Conservation (phyloP, 2,888 invertebrate species). For the Elegia similella region DNA sequence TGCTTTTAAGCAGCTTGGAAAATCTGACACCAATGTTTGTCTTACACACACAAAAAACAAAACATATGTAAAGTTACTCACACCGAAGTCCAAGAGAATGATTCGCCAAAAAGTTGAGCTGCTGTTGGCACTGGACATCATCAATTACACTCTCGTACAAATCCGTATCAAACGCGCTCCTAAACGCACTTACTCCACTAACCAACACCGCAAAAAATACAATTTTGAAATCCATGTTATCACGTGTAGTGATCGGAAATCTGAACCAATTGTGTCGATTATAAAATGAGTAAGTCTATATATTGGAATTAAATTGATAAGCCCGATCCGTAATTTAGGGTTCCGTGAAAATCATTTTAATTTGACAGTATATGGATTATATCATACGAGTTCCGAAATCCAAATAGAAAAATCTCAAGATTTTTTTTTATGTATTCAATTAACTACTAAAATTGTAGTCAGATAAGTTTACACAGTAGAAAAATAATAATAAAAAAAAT, state of each 20-base stretch:
- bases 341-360: background rate
- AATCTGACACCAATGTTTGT: no score
- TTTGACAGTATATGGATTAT: background rate
- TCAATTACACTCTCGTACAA: slow-evolving; percentile 24
- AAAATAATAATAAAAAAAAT: no score
- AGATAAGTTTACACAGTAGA: no score
- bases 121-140: slow-evolving; percentile 20
- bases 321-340: background rate
- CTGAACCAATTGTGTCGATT: background rate
- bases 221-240: slow-evolving; percentile 8
- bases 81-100: slow-evolving; percentile 24
- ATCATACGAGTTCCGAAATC: background rate
- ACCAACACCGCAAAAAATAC: background rate
- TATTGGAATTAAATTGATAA: slow-evolving; percentile 1
- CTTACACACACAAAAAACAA: no score
- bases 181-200: background rate
- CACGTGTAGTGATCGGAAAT: background rate
- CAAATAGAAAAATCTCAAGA: no score
- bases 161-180: slow-evolving; percentile 24
- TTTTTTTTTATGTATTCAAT: background rate
- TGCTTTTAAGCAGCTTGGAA: no score
- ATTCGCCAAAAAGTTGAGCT: slow-evolving; percentile 23
- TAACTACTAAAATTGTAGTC: no score
- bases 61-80: slow-evolving; percentile 22
- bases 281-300: background rate